phyloP scores from a whole-genome alignment of 2,888 invertebrate genomes.

The Capitulum mitella region DNA sequence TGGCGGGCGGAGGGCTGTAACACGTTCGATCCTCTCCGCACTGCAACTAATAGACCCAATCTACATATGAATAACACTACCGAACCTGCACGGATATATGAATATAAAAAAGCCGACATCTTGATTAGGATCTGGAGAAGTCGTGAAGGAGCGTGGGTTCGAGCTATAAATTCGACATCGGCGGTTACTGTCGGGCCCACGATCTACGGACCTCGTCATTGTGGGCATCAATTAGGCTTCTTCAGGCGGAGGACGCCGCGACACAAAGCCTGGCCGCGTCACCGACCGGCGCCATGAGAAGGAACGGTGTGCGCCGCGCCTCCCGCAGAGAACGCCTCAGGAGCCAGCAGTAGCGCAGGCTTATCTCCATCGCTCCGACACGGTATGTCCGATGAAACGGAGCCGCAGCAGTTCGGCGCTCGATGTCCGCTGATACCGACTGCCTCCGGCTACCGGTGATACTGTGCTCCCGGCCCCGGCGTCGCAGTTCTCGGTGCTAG shows the following conservation, averaged over 20 bases:
- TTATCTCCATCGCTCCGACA: neutral
- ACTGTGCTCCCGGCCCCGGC: neutral
- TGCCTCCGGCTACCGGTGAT: neutral
- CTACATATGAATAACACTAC: conserved; percentile 20
- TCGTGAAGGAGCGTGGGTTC: conserved; percentile 7
- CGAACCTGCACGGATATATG: neutral
- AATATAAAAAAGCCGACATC: conserved; percentile 15
- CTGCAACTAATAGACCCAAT: conserved; percentile 20
- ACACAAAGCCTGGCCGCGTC: neutral
- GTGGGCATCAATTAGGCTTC: neutral
- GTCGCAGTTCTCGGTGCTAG: neutral
- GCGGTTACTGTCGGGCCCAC: neutral
- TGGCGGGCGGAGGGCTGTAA: neutral
- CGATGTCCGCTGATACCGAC: no score
- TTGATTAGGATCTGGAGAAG: conserved; percentile 19
- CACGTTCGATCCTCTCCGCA: conserved; percentile 1
- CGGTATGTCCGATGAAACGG: neutral
- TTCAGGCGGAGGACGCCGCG: neutral
- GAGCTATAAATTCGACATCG: neutral
- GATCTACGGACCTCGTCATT: neutral
- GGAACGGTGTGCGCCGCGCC: no score
- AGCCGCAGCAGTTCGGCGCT: no score
- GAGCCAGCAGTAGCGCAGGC: neutral
- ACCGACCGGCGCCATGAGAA: no score
- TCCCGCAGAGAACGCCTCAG: no score